Evolutionary conservation across 2,888 invertebrate genomes (phyloP).

Genomic region (Hedychridium roseum): DNA sequence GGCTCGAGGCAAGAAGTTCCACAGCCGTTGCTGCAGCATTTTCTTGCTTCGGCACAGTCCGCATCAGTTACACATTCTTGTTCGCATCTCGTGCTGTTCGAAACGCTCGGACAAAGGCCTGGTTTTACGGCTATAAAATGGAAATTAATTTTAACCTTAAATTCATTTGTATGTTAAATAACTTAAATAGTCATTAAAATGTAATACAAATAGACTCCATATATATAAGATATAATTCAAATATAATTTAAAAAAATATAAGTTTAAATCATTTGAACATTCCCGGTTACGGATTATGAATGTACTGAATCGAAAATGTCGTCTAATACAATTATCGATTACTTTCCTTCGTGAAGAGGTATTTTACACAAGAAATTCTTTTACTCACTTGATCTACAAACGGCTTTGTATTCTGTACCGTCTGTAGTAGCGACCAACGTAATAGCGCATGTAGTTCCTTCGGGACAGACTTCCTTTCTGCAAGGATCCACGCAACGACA

Average conservation of each 20-base stretch:
- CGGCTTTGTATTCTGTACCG: slow-evolving; percentile 66
- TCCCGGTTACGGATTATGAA: no score
- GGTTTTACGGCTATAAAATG: slow-evolving; percentile 78
- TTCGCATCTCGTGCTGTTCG: slow-evolving; percentile 69
- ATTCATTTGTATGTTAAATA: no score
- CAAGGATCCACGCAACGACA: slow-evolving; percentile 84
- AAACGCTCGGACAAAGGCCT: slow-evolving; percentile 72
- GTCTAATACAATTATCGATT: no score
- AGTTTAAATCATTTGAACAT: no score
- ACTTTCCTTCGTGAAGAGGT: no score
- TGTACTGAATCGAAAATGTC: no score
- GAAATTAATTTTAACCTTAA: no score
- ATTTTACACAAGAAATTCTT: no score
- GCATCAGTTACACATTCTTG: slow-evolving; percentile 82
- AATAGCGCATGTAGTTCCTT: slow-evolving; percentile 76
- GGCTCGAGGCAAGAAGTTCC: slow-evolving; percentile 75
- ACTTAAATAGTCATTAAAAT: no score
- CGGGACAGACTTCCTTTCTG: slow-evolving; percentile 68
- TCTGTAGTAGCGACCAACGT: slow-evolving; percentile 53
- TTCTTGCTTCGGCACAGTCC: slow-evolving; percentile 79
- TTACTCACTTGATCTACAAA: slow-evolving; percentile 73
- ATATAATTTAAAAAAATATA: no score
- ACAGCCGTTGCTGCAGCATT: slow-evolving; percentile 86
- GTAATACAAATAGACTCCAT: no score
- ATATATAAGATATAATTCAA: no score